A percentile compares a stretch with the other conserved stretches of the same genome.
Conservation (phyloP, 2,797 vertebrate genomes). For the Pelochelys cantorii region DNA sequence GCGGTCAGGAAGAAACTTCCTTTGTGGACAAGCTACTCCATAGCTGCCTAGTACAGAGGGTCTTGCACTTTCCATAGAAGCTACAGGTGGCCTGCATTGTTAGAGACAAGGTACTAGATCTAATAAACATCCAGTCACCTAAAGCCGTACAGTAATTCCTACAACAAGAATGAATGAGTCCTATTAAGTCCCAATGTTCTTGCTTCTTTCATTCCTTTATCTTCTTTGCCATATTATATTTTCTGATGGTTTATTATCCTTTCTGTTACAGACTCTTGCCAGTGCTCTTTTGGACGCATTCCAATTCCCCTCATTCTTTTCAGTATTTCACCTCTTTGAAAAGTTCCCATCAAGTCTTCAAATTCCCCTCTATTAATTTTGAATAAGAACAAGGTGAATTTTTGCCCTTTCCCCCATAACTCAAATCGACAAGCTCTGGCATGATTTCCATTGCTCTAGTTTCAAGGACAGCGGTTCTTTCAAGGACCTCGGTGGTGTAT, state of each 20-base stretch:
- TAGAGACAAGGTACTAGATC: neutral
- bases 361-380: constrained; percentile 49
- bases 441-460: constrained; percentile 23
- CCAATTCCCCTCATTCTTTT: neutral
- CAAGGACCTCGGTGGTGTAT: neutral
- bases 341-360: constrained; percentile 23
- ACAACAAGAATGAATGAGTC: neutral
- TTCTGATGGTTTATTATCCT: neutral
- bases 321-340: neutral
- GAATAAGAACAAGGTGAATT: constrained; percentile 26
- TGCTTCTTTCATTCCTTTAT: neutral
- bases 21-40: neutral
- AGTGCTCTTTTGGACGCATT: constrained; percentile 15
- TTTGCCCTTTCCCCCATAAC: neutral
- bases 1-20: neutral
- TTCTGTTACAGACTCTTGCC: neutral
- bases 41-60: neutral
- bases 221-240: neutral
- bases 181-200: neutral
- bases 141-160: neutral
- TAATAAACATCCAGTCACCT: neutral
- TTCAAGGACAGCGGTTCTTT: neutral
- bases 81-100: no score
- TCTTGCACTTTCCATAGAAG: neutral
- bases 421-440: neutral